Conservation (phyloP, 1,140 invertebrate species). For the Brachionus plicatilis region DNA sequence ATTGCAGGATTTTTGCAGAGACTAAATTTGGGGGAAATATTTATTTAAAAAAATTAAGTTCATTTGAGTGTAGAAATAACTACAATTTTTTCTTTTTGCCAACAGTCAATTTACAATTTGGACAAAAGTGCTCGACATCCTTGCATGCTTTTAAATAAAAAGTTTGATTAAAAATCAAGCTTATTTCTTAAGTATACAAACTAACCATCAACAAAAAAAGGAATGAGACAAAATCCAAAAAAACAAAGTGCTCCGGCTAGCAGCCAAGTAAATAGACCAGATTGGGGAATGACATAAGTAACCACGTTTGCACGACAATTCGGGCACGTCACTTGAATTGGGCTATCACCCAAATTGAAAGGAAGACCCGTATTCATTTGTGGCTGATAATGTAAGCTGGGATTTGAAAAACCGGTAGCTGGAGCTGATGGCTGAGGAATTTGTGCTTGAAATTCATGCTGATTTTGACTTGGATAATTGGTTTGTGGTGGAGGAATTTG, state of each 20-base stretch:
- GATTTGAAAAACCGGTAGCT: not conserved
- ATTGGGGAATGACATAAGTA: not conserved
- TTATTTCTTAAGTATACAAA: not conserved
- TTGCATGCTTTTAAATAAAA: not conserved
- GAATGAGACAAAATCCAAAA: not conserved
- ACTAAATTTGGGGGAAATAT: no score
- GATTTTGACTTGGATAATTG: not conserved
- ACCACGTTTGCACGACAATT: not conserved
- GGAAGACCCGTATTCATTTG: not conserved
- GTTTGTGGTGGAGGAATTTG: not conserved
- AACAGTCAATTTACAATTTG: not conserved
- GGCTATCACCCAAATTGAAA: not conserved
- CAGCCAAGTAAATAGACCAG: not conserved
- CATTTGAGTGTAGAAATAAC: not conserved
- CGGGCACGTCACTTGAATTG: not conserved
- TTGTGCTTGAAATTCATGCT: not conserved
- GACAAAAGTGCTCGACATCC: conserved; percentile 4
- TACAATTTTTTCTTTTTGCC: not conserved
- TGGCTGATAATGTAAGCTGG: not conserved
- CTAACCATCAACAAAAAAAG: not conserved
- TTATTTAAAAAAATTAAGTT: no score
- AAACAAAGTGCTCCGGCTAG: not conserved
- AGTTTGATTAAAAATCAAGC: not conserved
- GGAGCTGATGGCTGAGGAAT: not conserved
- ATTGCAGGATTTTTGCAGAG: no score